Evolutionary conservation across 2,888 invertebrate genomes (phyloP), one percentile per base, ranked within the genome.

Genomic region (Apotomis capreana): DNA sequence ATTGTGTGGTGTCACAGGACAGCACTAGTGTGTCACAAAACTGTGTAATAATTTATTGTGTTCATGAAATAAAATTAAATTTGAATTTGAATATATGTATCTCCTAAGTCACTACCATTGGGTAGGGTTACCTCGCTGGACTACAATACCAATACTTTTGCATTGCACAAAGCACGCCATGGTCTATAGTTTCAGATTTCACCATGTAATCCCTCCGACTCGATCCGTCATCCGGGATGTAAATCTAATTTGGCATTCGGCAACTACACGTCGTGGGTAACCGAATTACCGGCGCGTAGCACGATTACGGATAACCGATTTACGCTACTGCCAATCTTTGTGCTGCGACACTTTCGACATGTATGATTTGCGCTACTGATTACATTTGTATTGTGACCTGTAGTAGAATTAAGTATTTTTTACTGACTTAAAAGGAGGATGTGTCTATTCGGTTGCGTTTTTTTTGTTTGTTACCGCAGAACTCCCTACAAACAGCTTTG

Each of bases 201-300:
- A 46, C 52, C 54, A 65, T 67, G 62, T 68, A 64, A 72, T 71
- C 57, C 69, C 74, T 49, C 64, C 75, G 37, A 54, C 74, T 76
- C 87, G 84, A 91, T 91, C 91, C 88, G 87, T 92, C 91, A 92
- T 89, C 84, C 82, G 74, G 80, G 82, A 90, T 90, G 91, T 86
- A 89, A 89, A 92, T 92, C 88, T 87, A 91, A 92, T 92, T 90
- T 88, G 78, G 83, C 86, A 83, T 86, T 89, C 84, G 86, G 84
- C 84, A 82, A 82, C 82, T 82, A 81, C 84, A 84, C 83, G 79
- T 83, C 83, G 78, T 79, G 82, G 26, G 81, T 90, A 91, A 91
- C 84, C 81, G 87, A 87, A 88, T 91, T 91, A 91, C 83, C 78
- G 79, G 76, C 80, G 83, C 79, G 79, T 79, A 77, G 81, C 78